Percentiles rank a stretch among this genome's conserved stretches.
Conservation (phyloP, 2,113 vertebrate species). For the Lamprologus tigripictilis region DNA sequence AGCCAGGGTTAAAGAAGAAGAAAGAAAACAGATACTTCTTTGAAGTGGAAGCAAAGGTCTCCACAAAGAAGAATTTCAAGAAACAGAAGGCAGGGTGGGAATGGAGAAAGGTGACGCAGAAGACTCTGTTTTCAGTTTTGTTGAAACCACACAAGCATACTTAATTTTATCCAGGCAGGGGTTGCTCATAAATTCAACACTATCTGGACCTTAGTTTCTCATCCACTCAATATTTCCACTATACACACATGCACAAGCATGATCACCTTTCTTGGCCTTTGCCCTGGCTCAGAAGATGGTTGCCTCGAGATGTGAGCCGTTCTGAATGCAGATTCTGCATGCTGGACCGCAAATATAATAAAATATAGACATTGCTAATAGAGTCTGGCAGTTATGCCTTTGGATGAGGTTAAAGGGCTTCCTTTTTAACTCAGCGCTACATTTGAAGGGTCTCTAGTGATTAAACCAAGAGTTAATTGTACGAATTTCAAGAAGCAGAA, state of each 20-base stretch:
- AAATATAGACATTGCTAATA: background rate
- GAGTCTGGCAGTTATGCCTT: background rate
- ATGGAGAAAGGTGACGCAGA: slow-evolving; percentile 22
- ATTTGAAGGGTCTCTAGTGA: background rate
- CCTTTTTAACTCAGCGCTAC: background rate
- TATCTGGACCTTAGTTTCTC: slow-evolving; percentile 2
- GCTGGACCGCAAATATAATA: background rate
- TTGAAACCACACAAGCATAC: background rate
- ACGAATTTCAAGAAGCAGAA: background rate
- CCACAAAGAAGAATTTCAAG: slow-evolving; percentile 4
- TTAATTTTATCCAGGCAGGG: slow-evolving; percentile 7
- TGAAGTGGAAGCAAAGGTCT: slow-evolving; percentile 30
- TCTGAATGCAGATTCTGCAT: slow-evolving; percentile 39
- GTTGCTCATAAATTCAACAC: slow-evolving; percentile 53
- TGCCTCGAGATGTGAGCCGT: slow-evolving; percentile 1
- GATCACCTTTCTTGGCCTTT: slow-evolving; percentile 21
- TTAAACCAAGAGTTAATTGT: background rate
- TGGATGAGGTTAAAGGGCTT: slow-evolving; percentile 22
- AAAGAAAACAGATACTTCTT: slow-evolving; percentile 1
- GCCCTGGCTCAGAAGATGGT: slow-evolving; percentile 1
- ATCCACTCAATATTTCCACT: background rate
- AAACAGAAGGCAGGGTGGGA: background rate
- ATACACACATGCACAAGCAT: background rate
- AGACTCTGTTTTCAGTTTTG: background rate
- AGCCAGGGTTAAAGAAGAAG: background rate